A percentile compares a stretch with the other conserved stretches of the same genome.
Evolutionary conservation across 2,888 invertebrate species (phyloP).

Genomic region (Keiferia lycopersicella): DNA sequence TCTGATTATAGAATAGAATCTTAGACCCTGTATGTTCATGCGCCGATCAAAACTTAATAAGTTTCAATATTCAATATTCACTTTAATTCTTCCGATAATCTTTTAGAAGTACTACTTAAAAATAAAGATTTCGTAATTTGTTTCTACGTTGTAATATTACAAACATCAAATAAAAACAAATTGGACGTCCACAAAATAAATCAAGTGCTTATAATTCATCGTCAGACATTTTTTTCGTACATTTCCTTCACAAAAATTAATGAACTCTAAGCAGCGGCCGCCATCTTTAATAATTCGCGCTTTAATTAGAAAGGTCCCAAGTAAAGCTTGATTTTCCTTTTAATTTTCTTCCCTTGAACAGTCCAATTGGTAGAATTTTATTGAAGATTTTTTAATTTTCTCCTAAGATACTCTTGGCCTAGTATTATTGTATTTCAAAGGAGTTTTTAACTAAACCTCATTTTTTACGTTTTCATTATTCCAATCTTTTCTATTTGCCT

Average conservation of each 20-base stretch:
- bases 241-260: not conserved
- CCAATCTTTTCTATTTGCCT: too few species aligned
- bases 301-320: constrained; percentile 1
- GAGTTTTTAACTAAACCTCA: too few species aligned
- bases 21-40: too few species aligned
- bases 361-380: not conserved
- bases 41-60: too few species aligned
- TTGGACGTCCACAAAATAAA: not conserved
- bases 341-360: constrained; percentile 8
- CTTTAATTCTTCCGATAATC: too few species aligned
- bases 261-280: not conserved
- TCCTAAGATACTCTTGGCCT: not conserved
- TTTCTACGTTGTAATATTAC: not conserved
- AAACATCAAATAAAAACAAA: constrained; percentile 3
- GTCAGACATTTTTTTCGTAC: not conserved
- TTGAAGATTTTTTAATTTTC: not conserved
- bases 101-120: not conserved
- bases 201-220: not conserved
- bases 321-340: constrained; percentile 9
- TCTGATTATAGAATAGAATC: too few species aligned
- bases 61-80: too few species aligned
- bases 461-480: too few species aligned
- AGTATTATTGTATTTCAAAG: too few species aligned
- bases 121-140: too few species aligned
- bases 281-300: constrained; percentile 23